Evolutionary conservation across 2,888 invertebrate genomes (phyloP), one percentile per base, ranked within the genome.

Genomic region (Druceiella hillmani): DNA sequence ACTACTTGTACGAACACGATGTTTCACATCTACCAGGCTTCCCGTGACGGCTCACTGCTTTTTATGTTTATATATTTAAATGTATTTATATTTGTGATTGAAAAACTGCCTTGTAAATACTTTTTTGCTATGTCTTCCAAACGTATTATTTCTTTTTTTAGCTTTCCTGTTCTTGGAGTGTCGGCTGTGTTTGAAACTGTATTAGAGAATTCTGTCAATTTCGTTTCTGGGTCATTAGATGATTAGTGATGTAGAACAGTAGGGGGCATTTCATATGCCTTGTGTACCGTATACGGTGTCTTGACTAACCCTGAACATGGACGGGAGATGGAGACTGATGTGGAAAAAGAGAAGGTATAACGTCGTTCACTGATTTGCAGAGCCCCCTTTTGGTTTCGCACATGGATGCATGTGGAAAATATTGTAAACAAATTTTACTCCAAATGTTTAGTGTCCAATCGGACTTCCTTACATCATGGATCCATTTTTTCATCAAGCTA

Each of bases 381-480:
- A 36, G 39, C 2, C 44, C 41, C 10, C 31, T 44, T 32, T 44
- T 44, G 10, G 41, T 44, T 34, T 39, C 41, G 29, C 32, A 44
- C 31, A 39, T 33, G 14, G 31, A 17, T 13, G 41, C 3, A 3
- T 41, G 37, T 3, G 34, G 6, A 24, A 44, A 44, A 22, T 44
- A 41, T 2, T 25, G 12, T 24, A 39, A 44, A 24, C 44, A 44
- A n/a, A 44, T 26, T 28, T 28, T 36, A 16, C 39, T 44, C 9
- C 39, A 34, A 5, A 44, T 39, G 2, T 41, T 44, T 9, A 41
- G 44, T 16, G 41, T 28, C 38, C 36, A 41, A 25, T 44, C 33
- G 22, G 35, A 1, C n/a, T 15, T 27, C 12, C 27, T 27, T 6
- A 41, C 13, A 2, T 38, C 42, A 3, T 38, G 28, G 7, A 36